These are phyloP conservation scores for Odontamblyopus rebecca DNA, from an alignment of 2,797 vertebrate species.

Conservation along the genomic window DNA sequence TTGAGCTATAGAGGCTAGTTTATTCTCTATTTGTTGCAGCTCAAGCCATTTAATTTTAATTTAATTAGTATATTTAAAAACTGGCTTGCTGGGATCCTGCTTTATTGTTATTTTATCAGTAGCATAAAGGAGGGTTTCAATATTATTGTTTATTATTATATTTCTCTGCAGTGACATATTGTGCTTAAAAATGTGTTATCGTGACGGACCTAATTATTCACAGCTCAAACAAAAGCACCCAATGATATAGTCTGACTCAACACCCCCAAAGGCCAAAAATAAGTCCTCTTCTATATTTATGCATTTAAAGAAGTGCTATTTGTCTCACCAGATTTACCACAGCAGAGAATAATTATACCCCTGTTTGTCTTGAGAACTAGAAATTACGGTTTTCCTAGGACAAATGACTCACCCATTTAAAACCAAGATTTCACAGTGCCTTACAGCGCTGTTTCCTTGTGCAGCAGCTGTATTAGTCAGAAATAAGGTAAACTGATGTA, in stretches of 20 bases:
- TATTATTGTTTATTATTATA: no score
- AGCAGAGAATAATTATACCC: not conserved
- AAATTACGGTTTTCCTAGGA: slow-evolving; percentile 1
- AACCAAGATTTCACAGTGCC: slow-evolving; percentile 11
- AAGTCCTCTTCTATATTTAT: not conserved
- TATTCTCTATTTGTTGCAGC: no score
- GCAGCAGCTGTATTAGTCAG: slow-evolving; percentile 35
- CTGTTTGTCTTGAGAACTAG: not conserved
- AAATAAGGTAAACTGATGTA: slow-evolving; percentile 39
- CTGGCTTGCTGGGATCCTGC: no score
- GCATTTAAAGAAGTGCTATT: slow-evolving; percentile 3
- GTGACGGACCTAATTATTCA: not conserved
- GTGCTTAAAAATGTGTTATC: no score
- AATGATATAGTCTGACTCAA: slow-evolving; percentile 10
- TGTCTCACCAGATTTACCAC: slow-evolving; percentile 1
- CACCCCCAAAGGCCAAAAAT: slow-evolving; percentile 11
- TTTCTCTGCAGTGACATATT: no score
- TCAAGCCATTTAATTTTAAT: no score
- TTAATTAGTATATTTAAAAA: no score
- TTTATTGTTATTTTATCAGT: no score
- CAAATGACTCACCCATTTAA: slow-evolving; percentile 7
- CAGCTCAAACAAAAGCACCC: not conserved
- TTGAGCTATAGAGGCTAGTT: no score
- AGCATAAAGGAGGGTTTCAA: no score
- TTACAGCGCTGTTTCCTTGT: slow-evolving; percentile 19